Conservation (phyloP, 2,113 vertebrate genomes). For the Corvus cornix region DNA sequence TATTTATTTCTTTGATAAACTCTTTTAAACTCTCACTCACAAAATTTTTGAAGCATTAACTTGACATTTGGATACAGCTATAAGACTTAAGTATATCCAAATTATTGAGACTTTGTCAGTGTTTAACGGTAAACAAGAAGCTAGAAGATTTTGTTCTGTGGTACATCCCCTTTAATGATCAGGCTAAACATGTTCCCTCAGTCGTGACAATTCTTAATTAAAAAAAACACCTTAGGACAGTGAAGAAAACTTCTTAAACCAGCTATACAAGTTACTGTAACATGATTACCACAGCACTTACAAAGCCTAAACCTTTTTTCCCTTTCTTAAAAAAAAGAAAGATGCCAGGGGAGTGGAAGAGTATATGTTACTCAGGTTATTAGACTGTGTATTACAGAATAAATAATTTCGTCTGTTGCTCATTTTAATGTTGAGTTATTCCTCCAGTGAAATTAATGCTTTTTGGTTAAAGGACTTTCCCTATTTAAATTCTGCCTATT, state of each 20-base stretch:
- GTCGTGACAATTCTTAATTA: neutral
- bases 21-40: neutral
- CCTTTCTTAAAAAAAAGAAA: too few relatives aligned
- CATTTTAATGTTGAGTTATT: neutral
- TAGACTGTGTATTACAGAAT: neutral
- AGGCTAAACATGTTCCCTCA: neutral
- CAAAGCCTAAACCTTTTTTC: neutral
- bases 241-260: neutral
- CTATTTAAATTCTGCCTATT: neutral
- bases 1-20: neutral
- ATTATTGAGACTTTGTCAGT: neutral
- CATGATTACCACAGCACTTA: neutral
- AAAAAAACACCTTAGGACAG: neutral
- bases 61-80: neutral
- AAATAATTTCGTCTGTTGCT: neutral
- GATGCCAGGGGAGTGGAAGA: neutral
- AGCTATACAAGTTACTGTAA: neutral
- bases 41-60: neutral
- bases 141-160: neutral
- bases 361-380: neutral
- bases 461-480: neutral
- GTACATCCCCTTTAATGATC: neutral
- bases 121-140: neutral
- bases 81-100: neutral
- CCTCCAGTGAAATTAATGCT: neutral